Percentiles rank a stretch among this genome's conserved stretches.
phyloP scores from a whole-genome alignment of 2,888 invertebrate genomes.

The Acanthosepion pharaonis region DNA sequence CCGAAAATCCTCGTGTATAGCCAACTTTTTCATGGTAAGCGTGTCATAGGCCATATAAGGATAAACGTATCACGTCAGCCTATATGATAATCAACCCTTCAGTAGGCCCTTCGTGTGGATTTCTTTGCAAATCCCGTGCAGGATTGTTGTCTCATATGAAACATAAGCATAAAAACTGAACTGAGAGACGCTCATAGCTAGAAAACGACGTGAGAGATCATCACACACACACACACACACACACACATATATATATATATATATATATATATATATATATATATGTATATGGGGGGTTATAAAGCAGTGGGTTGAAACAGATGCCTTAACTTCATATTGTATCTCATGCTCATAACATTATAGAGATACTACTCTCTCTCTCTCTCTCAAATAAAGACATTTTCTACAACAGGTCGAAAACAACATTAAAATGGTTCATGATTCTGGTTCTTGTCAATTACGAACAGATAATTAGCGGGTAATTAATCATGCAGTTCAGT shows the following conservation, averaged over 20 bases:
- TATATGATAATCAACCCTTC: no score
- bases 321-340: neutral
- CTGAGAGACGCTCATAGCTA: no score
- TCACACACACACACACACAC: neutral
- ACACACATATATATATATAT: neutral
- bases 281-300: neutral
- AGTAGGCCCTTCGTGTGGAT: no score
- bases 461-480: neutral
- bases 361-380: neutral
- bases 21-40: no score
- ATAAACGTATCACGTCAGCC: no score
- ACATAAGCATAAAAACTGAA: no score
- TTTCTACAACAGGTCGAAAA: neutral
- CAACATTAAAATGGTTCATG: neutral
- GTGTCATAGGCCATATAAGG: no score
- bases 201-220: neutral
- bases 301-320: no score
- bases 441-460: neutral
- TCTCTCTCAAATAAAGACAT: neutral
- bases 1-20: no score
- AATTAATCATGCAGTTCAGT: neutral
- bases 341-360: neutral
- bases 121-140: no score
- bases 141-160: no score
- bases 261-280: conserved; percentile 1